Percentiles rank a stretch among this genome's conserved stretches.
Evolutionary conservation across 1,140 invertebrate genomes (phyloP).

Genomic region (Stegodyphus mimosarum): DNA sequence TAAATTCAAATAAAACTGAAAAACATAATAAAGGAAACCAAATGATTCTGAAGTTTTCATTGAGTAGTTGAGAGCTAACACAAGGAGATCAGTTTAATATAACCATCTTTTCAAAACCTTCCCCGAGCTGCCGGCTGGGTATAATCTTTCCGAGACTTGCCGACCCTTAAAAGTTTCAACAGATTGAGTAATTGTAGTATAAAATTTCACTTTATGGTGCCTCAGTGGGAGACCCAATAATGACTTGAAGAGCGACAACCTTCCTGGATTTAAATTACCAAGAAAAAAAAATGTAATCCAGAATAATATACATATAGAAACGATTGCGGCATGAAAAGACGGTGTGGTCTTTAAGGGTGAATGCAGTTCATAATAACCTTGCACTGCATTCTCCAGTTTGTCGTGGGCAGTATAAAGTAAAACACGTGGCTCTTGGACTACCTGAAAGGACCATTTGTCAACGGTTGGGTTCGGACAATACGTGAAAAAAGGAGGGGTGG

Average conservation of each 20-base stretch:
- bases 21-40: too few species aligned
- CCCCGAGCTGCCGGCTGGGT: too few species aligned
- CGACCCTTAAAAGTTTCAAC: not conserved
- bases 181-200: conserved; percentile 48
- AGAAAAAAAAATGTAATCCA: conserved; percentile 45
- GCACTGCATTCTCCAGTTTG: conserved; percentile 4
- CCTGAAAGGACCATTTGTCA: conserved; percentile 37
- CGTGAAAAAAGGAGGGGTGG: conserved; percentile 18
- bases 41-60: too few species aligned
- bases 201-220: conserved; percentile 3
- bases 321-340: not conserved
- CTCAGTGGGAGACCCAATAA: not conserved
- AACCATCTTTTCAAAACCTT: too few species aligned
- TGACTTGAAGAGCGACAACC: conserved; percentile 34
- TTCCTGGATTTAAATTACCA: conserved; percentile 27
- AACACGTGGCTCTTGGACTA: too few species aligned
- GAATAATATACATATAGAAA: conserved; percentile 9
- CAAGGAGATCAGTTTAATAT: too few species aligned
- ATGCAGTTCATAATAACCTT: conserved; percentile 47
- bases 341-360: conserved; percentile 5
- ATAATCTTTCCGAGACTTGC: too few species aligned
- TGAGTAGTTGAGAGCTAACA: too few species aligned
- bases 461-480: conserved; percentile 33
- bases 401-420: not conserved
- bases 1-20: too few species aligned